Base-by-base conservation (phyloP, 1,140 invertebrate genomes). In the Cepaea nemoralis region DNA sequence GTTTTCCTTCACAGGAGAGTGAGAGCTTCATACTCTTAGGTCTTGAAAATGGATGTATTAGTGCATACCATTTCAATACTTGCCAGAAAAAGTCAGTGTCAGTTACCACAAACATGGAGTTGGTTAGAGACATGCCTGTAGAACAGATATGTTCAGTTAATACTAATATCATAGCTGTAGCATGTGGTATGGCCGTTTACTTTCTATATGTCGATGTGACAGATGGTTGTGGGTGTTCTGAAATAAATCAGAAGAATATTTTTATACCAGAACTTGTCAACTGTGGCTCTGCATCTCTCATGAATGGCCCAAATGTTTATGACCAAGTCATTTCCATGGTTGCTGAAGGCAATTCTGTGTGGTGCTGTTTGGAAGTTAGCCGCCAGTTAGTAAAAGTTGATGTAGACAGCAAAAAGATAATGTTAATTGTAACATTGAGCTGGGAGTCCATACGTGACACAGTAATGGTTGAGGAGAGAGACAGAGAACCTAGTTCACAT, bases 161-260 rank as follows among this genome's bases (percentile, higher is more conserved):
- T 40, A 1, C 33, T 35, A 63, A 3, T 8, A n/a, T 63, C 0
- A 59, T 77, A 39, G 55, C 75, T 42, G 55, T 77, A n/a, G 75
- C 75, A 5, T 77, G 75, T 77, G 75, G 75, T 1, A 77, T 39
- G 35, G 66, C n/a, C 1, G n/a, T 77, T 59, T 74, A 74, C 27
- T 74, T 74, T 45, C 42, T 74, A 6, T 16, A 42, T 1, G 71
- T 74, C 1, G n/a, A 1, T 5, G 1, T 63, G 27, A n/a, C 59
- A 14, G 59, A 16, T 31, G 16, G 16, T 31, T 10, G 33, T 6
- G 59, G 1, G 10, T 6, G n/a, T 31, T n/a, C 5, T 3, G 16
- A 5, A 3, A 10, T 2, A 33, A 19, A n/a, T 12, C 31, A 31
- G 19, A 48, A 33, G 24, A 24, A 19, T 42, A n/a, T 50, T 1